These are phyloP conservation scores for Dryomyza anilis DNA, from an alignment of 2,888 invertebrate genomes.

Conservation along the genomic window DNA sequence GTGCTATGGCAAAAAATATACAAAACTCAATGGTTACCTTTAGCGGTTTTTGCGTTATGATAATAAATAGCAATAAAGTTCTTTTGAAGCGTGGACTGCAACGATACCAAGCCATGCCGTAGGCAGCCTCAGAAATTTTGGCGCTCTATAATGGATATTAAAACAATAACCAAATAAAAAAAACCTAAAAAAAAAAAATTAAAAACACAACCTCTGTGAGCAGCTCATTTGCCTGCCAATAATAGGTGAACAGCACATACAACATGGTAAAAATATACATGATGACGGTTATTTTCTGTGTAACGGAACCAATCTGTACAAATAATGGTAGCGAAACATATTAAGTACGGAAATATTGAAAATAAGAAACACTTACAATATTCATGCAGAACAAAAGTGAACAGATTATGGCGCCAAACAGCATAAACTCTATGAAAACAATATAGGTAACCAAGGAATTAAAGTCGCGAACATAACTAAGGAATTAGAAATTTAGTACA, in stretches of 20 bases:
- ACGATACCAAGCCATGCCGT: slow-evolving; percentile 53
- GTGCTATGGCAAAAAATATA: background rate
- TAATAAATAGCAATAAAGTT: slow-evolving; percentile 49
- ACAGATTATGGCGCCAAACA: slow-evolving; percentile 49
- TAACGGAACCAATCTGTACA: slow-evolving; percentile 39
- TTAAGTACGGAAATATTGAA: background rate
- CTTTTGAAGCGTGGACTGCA: slow-evolving; percentile 44
- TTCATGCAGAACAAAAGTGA: slow-evolving; percentile 52
- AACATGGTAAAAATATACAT: slow-evolving; percentile 55
- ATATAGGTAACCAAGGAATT: slow-evolving; percentile 50
- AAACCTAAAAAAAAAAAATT: background rate
- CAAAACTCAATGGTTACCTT: slow-evolving; percentile 46
- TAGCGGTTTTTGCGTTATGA: slow-evolving; percentile 50
- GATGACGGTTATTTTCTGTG: slow-evolving; percentile 43
- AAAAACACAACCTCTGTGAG: slow-evolving; percentile 47
- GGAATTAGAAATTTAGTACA: slow-evolving; percentile 8
- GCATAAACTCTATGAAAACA: slow-evolving; percentile 48
- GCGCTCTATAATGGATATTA: slow-evolving; percentile 42
- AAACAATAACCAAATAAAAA: too few relatives aligned
- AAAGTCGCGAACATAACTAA: slow-evolving; percentile 48
- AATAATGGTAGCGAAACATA: slow-evolving; percentile 2
- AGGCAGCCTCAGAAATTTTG: slow-evolving; percentile 50
- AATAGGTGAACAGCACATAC: slow-evolving; percentile 54
- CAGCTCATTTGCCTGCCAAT: slow-evolving; percentile 57
- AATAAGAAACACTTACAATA: slow-evolving; percentile 44